Conservation (phyloP, 2,797 vertebrate genomes). For the Nannoperca obscura region DNA sequence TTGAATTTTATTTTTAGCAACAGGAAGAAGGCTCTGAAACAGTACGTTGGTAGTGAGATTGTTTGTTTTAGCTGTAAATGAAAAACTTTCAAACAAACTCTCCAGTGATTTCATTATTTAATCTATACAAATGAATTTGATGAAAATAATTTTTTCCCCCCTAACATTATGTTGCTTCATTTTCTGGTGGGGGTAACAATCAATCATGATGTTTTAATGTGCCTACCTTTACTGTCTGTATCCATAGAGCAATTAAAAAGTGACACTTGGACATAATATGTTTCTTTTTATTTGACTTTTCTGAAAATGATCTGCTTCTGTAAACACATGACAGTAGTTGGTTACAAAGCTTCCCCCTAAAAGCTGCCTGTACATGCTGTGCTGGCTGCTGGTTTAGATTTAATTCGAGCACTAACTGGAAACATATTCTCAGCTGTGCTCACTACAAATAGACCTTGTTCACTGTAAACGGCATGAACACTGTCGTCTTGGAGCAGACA, state of each 20-base stretch:
- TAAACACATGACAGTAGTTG: neutral
- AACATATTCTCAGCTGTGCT: slow-evolving; percentile 34
- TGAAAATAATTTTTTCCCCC: no score
- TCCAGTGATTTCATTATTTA: no score
- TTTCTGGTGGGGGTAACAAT: no score
- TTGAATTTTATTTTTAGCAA: neutral
- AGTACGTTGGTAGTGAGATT: neutral
- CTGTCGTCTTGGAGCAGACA: slow-evolving; percentile 31
- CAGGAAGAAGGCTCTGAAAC: no score
- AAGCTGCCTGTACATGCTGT: slow-evolving; percentile 47
- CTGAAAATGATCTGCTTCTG: neutral
- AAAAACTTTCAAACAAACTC: no score
- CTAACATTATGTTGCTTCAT: no score
- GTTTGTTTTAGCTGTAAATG: no score
- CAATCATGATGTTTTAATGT: no score
- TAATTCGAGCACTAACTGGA: slow-evolving; percentile 42
- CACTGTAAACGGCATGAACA: slow-evolving; percentile 36
- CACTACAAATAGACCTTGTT: slow-evolving; percentile 36
- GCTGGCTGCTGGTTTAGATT: slow-evolving; percentile 43
- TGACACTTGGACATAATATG: neutral
- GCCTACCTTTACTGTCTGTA: no score
- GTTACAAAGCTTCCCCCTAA: slow-evolving; percentile 41
- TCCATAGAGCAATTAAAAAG: neutral
- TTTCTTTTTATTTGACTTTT: neutral
- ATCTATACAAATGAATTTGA: no score